Conservation (phyloP, 2,113 vertebrate genomes). For the Austrofundulus limnaeus region DNA sequence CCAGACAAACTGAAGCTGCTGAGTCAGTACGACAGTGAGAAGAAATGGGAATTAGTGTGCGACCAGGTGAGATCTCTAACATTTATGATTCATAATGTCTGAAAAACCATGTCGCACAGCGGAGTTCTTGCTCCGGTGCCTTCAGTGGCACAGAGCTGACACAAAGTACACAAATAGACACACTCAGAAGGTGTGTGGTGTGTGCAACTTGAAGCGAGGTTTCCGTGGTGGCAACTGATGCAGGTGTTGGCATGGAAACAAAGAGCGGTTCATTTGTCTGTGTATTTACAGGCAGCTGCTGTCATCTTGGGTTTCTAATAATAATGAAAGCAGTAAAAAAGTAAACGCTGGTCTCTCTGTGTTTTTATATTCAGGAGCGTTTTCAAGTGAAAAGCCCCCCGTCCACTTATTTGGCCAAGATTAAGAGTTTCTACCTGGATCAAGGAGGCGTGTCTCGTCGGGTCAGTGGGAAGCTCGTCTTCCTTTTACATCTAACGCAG, state of each 20-base stretch:
- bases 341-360: slow-evolving; percentile 1
- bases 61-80: slow-evolving; percentile 83
- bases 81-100: background rate
- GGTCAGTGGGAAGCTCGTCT: slow-evolving; percentile 71
- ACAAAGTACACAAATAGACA: slow-evolving; percentile 8
- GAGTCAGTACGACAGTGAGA: slow-evolving; percentile 92
- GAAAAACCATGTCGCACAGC: background rate
- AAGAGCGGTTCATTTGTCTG: slow-evolving; percentile 20
- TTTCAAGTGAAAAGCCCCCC: slow-evolving; percentile 97
- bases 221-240: slow-evolving; percentile 32
- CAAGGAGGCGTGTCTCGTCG: slow-evolving; percentile 88
- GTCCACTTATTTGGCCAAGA: slow-evolving; percentile 88
- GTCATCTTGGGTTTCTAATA: background rate
- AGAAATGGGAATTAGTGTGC: slow-evolving; percentile 98
- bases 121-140: background rate
- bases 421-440: slow-evolving; percentile 90
- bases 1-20: slow-evolving; percentile 92
- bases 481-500: background rate
- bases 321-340: background rate
- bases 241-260: slow-evolving; percentile 62
- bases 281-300: slow-evolving; percentile 3
- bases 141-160: slow-evolving; percentile 13
- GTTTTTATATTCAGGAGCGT: slow-evolving; percentile 80
- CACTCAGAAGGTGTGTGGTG: slow-evolving; percentile 1
- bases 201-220: slow-evolving; percentile 5